Percentiles rank a stretch among this genome's conserved stretches.
phyloP scores from a whole-genome alignment of 2,888 invertebrate species.

The Aleiodes alternator region DNA sequence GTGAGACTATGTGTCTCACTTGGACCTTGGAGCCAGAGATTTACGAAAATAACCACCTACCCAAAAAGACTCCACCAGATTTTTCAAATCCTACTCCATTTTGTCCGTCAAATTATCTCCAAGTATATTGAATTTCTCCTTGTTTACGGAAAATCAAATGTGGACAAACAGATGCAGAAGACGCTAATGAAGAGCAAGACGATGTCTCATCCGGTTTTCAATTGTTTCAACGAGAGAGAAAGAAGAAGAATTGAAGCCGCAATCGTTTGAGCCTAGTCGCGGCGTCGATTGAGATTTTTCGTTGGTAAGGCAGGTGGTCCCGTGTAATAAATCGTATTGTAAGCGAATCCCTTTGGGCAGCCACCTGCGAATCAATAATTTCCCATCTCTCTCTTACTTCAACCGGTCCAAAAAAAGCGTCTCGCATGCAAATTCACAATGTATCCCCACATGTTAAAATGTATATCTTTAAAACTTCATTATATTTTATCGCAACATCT shows the following conservation, averaged over 20 bases:
- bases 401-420: conserved; percentile 56
- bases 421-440: conserved; percentile 65
- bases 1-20: conserved; percentile 31
- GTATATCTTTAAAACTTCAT: conserved; percentile 30
- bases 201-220: conserved; percentile 29
- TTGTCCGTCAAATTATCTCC: no score
- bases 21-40: conserved; percentile 43
- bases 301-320: conserved; percentile 66
- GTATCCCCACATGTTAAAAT: background rate
- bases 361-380: conserved; percentile 72
- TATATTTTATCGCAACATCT: background rate
- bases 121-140: background rate
- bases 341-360: conserved; percentile 67
- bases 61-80: no score
- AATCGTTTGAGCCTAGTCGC: conserved; percentile 43
- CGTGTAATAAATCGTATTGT: conserved; percentile 73
- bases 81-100: no score
- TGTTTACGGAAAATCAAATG: no score
- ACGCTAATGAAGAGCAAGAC: conserved; percentile 36
- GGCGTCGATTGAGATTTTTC: conserved; percentile 69
- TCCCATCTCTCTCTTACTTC: conserved; percentile 42
- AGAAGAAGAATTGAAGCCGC: background rate
- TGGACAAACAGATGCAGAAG: conserved; percentile 11
- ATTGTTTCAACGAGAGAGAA: conserved; percentile 13
- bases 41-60: conserved; percentile 42